Evolutionary conservation across 2,797 vertebrate genomes (phyloP).

Genomic region (Sebastes variabilis): DNA sequence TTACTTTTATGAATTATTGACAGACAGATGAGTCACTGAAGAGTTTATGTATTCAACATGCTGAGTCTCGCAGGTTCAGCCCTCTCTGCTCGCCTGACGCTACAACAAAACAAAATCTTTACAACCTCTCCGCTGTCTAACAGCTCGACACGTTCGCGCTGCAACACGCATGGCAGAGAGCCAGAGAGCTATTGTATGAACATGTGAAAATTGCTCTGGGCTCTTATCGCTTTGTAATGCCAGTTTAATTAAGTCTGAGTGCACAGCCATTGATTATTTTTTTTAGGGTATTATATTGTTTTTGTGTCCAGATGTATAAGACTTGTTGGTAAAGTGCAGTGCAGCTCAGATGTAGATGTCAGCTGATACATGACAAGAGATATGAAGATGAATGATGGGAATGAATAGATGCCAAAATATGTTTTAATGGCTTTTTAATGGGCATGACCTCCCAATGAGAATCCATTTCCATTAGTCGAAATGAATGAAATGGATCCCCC

Average conservation of each 20-base stretch:
- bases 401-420: constrained; percentile 34
- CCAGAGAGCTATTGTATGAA: constrained; percentile 31
- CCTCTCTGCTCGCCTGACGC: neutral
- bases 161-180: constrained; percentile 19
- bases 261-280: constrained; percentile 8
- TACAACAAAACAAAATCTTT: constrained; percentile 24
- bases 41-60: neutral
- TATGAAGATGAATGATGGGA: constrained; percentile 40
- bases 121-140: constrained; percentile 19
- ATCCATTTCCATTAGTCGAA: constrained; percentile 34
- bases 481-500: constrained; percentile 45
- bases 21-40: neutral
- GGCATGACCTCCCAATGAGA: constrained; percentile 32
- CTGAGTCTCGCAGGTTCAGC: neutral
- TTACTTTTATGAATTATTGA: neutral
- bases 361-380: constrained; percentile 10
- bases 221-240: constrained; percentile 40
- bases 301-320: neutral
- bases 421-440: constrained; percentile 54
- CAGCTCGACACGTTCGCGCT: neutral
- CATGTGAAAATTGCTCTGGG: constrained; percentile 39
- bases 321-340: constrained; percentile 1
- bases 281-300: neutral
- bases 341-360: constrained; percentile 1
- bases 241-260: constrained; percentile 51